phyloP scores from a whole-genome alignment of 1,140 invertebrate species.

The Drosophila sucinea region DNA sequence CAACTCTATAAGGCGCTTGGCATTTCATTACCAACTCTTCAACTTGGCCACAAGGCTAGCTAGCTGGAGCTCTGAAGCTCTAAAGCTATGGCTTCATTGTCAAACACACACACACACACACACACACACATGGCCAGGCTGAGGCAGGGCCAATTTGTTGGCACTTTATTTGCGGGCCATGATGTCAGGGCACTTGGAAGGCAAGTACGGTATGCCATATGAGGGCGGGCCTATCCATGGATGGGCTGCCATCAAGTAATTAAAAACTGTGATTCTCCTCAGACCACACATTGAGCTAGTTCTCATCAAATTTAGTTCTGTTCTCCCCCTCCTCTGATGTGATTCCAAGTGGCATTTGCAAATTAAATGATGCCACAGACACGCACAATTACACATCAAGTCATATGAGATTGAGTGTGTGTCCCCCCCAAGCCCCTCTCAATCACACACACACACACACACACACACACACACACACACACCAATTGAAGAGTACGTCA shows the following conservation, averaged over 20 bases:
- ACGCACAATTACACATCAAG: constrained; percentile 45
- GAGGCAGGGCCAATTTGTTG: constrained; percentile 25
- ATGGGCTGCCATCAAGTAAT: constrained; percentile 31
- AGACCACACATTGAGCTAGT: constrained; percentile 46
- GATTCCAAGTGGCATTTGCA: constrained; percentile 32
- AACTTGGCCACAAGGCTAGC: constrained; percentile 39
- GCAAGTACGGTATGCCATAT: constrained; percentile 37
- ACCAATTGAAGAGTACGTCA: constrained; percentile 7
- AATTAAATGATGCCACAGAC: constrained; percentile 40
- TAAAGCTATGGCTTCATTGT: constrained; percentile 53
- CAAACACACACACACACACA: constrained; percentile 49
- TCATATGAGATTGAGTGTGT: constrained; percentile 22
- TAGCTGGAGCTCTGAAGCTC: background rate
- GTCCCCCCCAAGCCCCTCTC: too few relatives aligned
- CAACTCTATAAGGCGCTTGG: constrained; percentile 70
- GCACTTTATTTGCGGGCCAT: constrained; percentile 59
- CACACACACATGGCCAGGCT: background rate
- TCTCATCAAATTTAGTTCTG: constrained; percentile 18
- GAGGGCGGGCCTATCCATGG: background rate
- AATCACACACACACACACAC: background rate
- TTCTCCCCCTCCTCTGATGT: background rate
- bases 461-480: too few relatives aligned
- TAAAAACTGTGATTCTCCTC: constrained; percentile 39
- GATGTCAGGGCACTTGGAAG: constrained; percentile 55
- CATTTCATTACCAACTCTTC: constrained; percentile 76